Percentiles rank a stretch among this genome's conserved stretches.
phyloP scores from a whole-genome alignment of 2,888 invertebrate genomes.

The Cryptophagus acutangulus region DNA sequence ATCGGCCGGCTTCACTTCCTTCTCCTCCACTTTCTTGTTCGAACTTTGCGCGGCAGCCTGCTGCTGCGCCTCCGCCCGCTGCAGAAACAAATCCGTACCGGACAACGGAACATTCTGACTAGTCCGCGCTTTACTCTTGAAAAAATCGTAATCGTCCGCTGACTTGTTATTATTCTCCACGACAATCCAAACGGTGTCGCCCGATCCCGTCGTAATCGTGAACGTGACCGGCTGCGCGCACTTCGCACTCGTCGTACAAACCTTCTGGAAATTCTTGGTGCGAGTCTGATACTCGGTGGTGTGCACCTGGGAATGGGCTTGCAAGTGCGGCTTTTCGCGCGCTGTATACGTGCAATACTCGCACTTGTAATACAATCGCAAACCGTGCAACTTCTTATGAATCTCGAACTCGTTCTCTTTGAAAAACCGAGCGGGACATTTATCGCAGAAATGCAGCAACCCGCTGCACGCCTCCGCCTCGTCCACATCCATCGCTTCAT shows the following conservation, averaged over 20 bases:
- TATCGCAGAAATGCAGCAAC: conserved; percentile 67
- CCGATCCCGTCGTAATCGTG: conserved; percentile 42
- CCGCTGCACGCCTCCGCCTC: conserved; percentile 7
- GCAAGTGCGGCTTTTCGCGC: conserved; percentile 62
- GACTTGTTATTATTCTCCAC: conserved; percentile 30
- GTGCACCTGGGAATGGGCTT: conserved; percentile 67
- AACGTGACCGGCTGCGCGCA: conserved; percentile 60
- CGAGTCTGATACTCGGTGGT: conserved; percentile 74
- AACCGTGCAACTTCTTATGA: conserved; percentile 67
- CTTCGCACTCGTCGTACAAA: conserved; percentile 60
- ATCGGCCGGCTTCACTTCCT: conserved; percentile 50
- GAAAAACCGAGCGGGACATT: conserved; percentile 80
- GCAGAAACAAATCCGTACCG: conserved; percentile 62
- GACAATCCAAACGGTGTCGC: conserved; percentile 51
- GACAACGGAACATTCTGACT: conserved; percentile 55
- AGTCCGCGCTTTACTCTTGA: not conserved
- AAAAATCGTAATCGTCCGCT: conserved; percentile 21
- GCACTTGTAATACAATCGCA: conserved; percentile 62
- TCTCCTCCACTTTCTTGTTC: conserved; percentile 46
- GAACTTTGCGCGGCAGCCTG: conserved; percentile 51
- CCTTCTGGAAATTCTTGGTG: conserved; percentile 62
- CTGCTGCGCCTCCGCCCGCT: conserved; percentile 56
- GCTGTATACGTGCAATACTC: conserved; percentile 74
- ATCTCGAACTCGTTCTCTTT: conserved; percentile 67
- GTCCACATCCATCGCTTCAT: conserved; percentile 9